phyloP scores from a whole-genome alignment of 1,140 invertebrate species.

The Arctopsyche grandis region DNA sequence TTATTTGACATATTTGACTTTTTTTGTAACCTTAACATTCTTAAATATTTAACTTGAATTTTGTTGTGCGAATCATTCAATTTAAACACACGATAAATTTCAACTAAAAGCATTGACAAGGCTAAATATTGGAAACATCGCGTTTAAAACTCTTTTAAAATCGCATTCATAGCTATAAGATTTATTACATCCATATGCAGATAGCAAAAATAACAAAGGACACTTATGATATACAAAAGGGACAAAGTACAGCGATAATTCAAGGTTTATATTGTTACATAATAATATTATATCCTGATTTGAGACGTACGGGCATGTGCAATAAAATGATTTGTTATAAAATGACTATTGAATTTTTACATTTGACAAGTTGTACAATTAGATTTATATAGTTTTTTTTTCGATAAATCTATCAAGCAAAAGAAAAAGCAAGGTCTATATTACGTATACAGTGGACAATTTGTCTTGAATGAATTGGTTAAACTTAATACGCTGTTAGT shows the following conservation, averaged over 20 bases:
- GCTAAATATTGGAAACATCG: neutral
- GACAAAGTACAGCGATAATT: neutral
- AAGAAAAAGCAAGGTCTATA: constrained; percentile 15
- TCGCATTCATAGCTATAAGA: neutral
- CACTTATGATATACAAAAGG: too few species aligned
- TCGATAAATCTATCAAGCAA: neutral
- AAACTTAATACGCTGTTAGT: too few species aligned
- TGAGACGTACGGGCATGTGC: too few species aligned
- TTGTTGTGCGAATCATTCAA: too few species aligned
- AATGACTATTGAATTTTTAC: neutral
- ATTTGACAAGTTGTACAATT: neutral
- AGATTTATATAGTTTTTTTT: neutral
- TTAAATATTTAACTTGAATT: too few species aligned
- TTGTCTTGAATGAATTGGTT: neutral
- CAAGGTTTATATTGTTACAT: neutral
- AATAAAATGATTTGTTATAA: neutral
- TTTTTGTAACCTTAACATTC: too few species aligned
- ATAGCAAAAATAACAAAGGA: neutral
- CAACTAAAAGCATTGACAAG: too few species aligned
- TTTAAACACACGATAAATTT: too few species aligned
- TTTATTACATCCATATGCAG: neutral
- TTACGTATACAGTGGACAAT: neutral
- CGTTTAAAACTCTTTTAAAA: neutral
- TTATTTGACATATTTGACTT: too few species aligned
- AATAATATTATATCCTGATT: too few species aligned